Conservation (phyloP, 2,888 invertebrate genomes). For the Drosophila monieri region DNA sequence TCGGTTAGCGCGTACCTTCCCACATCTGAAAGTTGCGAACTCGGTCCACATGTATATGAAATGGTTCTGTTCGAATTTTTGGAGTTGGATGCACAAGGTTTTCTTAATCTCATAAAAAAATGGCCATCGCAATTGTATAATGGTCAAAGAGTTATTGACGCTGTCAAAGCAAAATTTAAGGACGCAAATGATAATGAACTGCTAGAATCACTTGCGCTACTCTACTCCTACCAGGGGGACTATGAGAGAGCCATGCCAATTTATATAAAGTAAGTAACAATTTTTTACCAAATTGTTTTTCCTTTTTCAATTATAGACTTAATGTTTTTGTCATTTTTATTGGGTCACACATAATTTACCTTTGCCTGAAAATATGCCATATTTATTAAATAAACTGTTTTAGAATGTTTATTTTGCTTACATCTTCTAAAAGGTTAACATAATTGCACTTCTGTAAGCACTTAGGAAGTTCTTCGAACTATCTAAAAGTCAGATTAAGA, state of each 20-base stretch:
- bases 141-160: constrained; percentile 92
- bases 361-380: no score
- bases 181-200: constrained; percentile 89
- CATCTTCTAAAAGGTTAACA: no score
- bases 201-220: constrained; percentile 93
- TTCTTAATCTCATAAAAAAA: constrained; percentile 92
- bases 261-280: constrained; percentile 89
- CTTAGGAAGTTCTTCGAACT: no score
- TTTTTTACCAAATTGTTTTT: no score
- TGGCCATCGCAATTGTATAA: constrained; percentile 95
- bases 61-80: constrained; percentile 97
- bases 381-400: no score
- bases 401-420: no score
- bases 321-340: not conserved
- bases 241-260: constrained; percentile 96
- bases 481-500: no score
- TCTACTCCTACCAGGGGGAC: constrained; percentile 93
- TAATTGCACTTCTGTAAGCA: no score
- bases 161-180: constrained; percentile 92
- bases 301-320: no score
- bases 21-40: constrained; percentile 88
- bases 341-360: no score
- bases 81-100: constrained; percentile 91
- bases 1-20: constrained; percentile 93
- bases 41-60: constrained; percentile 95